Base-by-base conservation (phyloP, 2,888 invertebrate species). In the Stegophylla sp. region DNA sequence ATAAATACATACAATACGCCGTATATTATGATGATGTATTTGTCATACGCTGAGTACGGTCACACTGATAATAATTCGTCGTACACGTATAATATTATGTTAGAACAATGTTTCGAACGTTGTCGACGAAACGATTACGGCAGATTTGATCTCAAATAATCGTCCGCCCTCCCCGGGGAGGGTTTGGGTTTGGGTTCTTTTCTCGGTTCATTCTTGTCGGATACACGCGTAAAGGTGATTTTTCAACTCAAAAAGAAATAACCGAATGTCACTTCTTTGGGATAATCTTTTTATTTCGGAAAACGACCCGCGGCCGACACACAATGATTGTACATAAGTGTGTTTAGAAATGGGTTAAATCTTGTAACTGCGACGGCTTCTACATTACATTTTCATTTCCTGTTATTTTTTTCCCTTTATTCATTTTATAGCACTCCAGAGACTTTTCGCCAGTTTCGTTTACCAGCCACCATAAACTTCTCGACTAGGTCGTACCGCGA, bases 351-450 rank as follows among this genome's bases (percentile, higher is more conserved):
- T 23, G 23, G 17, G 15, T 41, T 20, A 51, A 74, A 51, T 74
- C 51, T 73, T 59, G n/a, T 43, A 59, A 43, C 45, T 7, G 26
- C 17, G 43, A 73, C 0, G 43, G 43, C 26, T 17, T 23, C 13
- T 43, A 59, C n/a, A 26, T 72, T 73, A 59, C 59, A 43, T 73
- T 73, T 45, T 73, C 45, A 76, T 66, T 43, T 53, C n/a, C 26
- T 53, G 75, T 64, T 41, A 51, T 26, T 34, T 64, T 48, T 61
- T 64, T n/a, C n/a, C n/a, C 41, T 71, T 56, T 20, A 23, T 73
- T 41, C 61, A 26, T 61, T 74, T 26, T 28, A 76, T 13, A 45
- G 28, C 13, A 17, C 48, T 51, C 45, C 13, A 17, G 59, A 61
- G n/a, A 61, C 48, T 0, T 34, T 64, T 26, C 26, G 43, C n/a